Percentiles rank a stretch among this genome's conserved stretches.
Conservation (phyloP, 2,888 invertebrate genomes). For the Papilio protenor region DNA sequence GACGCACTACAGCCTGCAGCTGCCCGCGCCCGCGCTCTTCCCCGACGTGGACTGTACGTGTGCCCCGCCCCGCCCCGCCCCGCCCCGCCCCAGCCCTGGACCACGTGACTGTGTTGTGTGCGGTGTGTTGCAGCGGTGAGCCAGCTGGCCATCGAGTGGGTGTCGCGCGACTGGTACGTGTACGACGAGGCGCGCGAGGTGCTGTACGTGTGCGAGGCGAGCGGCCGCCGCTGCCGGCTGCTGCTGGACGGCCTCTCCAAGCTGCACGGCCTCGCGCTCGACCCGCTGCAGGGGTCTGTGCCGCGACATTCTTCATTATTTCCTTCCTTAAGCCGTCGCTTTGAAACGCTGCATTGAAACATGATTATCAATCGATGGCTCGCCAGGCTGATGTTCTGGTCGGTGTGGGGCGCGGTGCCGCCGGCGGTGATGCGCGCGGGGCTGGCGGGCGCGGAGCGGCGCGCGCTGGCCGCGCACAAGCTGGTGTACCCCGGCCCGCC, state of each 20-base stretch:
- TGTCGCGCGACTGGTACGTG: conserved; percentile 94
- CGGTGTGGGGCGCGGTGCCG: conserved; percentile 88
- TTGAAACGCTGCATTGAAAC: no score
- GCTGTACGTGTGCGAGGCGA: conserved; percentile 88
- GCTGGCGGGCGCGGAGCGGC: conserved; percentile 86
- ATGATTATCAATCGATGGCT: not conserved
- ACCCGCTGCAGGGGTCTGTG: conserved; percentile 81
- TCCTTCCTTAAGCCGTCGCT: no score
- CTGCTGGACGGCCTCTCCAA: conserved; percentile 88
- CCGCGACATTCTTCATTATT: not conserved
- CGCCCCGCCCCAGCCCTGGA: not conserved
- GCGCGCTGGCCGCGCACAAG: conserved; percentile 85
- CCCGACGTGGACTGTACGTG: conserved; percentile 86
- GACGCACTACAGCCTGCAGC: conserved; percentile 78
- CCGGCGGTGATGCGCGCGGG: conserved; percentile 86
- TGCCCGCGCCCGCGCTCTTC: conserved; percentile 86
- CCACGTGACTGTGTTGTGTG: not conserved
- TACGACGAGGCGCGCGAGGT: conserved; percentile 87
- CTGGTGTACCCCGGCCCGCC: conserved; percentile 92
- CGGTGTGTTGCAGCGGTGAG: conserved; percentile 84
- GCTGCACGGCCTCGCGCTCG: conserved; percentile 90
- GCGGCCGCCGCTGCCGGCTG: conserved; percentile 87
- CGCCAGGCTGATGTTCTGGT: conserved; percentile 89
- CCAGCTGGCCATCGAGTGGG: conserved; percentile 92
- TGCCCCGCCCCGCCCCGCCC: not conserved